Base-by-base conservation (phyloP, 2,888 invertebrate species). In the Thecophora atra region DNA sequence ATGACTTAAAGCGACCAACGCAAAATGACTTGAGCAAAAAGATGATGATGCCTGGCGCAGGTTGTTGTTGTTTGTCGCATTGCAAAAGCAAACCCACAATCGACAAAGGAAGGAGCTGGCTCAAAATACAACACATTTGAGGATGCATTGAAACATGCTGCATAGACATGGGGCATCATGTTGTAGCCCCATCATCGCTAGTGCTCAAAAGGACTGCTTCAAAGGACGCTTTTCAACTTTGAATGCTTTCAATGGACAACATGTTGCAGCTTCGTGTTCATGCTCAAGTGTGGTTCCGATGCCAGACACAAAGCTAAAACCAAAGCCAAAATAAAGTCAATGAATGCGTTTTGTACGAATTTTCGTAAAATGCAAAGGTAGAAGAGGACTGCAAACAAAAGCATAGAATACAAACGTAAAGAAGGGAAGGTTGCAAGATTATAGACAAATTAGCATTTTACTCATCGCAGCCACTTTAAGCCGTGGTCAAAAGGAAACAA, bases 221-320 rank as follows among this genome's bases (percentile, higher is more conserved):
- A 78, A 79, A 81, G 81, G 21, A n/a, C 78, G 82, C 80, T 81
- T 81, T 81, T 80, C 76, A 81, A 81, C 80, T 82, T 80, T 80
- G 82, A 79, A 81, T 81, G 81, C 80, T 82, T 80, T 79, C 81
- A 82, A 81, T 82, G 80, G 80, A 80, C 82, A 80, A 30, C 54
- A 37, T 58, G 58, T 58, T 58, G 58, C 58, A n/a, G 26, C 21
- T n/a, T 24, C 21, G 51, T 54, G 28, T 54, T 51, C 15, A 19
- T 51, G 3, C 6, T 19, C 26, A 51, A 15, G 6, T 37, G 37
- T 37, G 37, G 37, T 11, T 37, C 37, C 37, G 11, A 11, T 8
- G 37, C 37, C 37, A 37, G 11, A 37, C 7, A 8, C 37, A 37
- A 37, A 37, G 37, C 11, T 11, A 37, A 37, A 37, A 11, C 37